A percentile compares a stretch with the other conserved stretches of the same genome.
phyloP scores from a whole-genome alignment of 2,888 invertebrate species.

The Selenia dentaria region DNA sequence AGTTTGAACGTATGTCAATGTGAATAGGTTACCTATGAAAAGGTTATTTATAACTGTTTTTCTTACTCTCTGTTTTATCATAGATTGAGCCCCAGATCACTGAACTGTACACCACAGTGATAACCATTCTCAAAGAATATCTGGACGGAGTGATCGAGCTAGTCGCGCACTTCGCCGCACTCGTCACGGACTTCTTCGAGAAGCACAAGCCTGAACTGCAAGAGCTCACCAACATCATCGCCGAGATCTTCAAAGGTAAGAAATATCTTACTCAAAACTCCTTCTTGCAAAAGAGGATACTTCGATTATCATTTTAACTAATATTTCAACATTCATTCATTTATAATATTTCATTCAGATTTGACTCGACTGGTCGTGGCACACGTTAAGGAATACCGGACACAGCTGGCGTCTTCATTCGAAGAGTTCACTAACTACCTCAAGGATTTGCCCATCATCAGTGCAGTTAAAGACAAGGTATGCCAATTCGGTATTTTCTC shows the following conservation, averaged over 20 bases:
- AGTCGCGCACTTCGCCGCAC: slow-evolving; percentile 79
- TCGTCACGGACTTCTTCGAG: slow-evolving; percentile 83
- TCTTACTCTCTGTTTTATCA: background rate
- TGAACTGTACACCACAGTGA: slow-evolving; percentile 55
- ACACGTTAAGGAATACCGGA: slow-evolving; percentile 71
- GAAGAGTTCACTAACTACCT: slow-evolving; percentile 62
- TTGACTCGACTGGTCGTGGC: slow-evolving; percentile 68
- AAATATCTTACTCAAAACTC: background rate
- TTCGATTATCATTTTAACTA: no score
- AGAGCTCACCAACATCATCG: slow-evolving; percentile 80
- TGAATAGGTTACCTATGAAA: no score
- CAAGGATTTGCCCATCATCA: slow-evolving; percentile 68
- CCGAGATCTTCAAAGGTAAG: slow-evolving; percentile 80
- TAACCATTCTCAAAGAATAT: slow-evolving; percentile 66
- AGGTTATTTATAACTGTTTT: no score
- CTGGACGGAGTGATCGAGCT: slow-evolving; percentile 68
- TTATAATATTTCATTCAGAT: slow-evolving; percentile 60
- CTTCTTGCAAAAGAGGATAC: no score
- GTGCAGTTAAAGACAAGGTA: slow-evolving; percentile 69
- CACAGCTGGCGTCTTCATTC: slow-evolving; percentile 52
- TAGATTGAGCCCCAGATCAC: slow-evolving; percentile 69
- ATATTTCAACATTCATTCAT: no score
- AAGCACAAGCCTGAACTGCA: slow-evolving; percentile 88
- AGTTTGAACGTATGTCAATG: no score
- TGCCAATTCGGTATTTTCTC: no score